Conservation (phyloP, 2,113 vertebrate genomes). For the Indri indri region DNA sequence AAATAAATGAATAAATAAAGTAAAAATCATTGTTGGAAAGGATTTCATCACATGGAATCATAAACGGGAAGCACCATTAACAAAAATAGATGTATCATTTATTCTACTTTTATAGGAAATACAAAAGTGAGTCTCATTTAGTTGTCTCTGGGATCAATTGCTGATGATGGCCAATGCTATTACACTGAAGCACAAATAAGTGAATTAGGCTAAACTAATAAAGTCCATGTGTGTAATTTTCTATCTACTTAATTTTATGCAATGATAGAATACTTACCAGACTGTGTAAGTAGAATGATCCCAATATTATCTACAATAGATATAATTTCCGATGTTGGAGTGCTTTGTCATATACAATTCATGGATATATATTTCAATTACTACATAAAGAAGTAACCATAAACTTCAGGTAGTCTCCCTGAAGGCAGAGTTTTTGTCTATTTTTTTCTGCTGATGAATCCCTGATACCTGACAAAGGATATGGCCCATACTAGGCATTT, state of each 20-base stretch:
- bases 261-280: background rate
- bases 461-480: background rate
- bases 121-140: background rate
- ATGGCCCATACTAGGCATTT: background rate
- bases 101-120: background rate
- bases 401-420: background rate
- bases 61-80: background rate
- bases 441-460: background rate
- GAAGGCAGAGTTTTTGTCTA: background rate
- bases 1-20: too few relatives aligned
- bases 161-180: background rate
- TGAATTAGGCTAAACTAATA: background rate
- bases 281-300: background rate
- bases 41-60: background rate
- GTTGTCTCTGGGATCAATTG: background rate
- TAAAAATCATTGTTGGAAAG: background rate
- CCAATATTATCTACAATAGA: background rate
- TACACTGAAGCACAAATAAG: background rate
- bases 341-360: background rate
- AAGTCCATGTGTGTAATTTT: background rate
- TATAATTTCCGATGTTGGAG: background rate
- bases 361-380: background rate
- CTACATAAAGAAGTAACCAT: background rate
- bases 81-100: background rate
- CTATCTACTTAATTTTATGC: background rate